Evolutionary conservation across 2,797 vertebrate species (phyloP), one percentile per base, ranked within the genome.

Genomic region (Phrynocephalus vlangalii): DNA sequence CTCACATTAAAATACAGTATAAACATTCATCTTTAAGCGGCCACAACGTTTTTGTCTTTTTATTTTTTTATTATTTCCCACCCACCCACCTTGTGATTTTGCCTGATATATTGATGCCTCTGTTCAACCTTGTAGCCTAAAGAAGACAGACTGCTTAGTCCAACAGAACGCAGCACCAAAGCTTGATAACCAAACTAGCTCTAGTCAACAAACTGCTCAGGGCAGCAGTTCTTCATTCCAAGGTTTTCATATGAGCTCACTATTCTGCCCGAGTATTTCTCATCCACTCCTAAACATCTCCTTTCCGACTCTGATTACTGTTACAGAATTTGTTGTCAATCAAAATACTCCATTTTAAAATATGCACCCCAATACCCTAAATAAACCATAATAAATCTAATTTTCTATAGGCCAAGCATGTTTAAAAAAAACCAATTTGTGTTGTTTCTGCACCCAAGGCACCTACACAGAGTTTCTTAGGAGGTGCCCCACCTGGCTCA

Each of bases 401-500:
- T 0, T 0, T 30, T 38, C 22, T 0, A 82, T 63, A 86, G 28
- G 67, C 76, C 68, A 67, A 56, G 76, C 56, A 8, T 0, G 0
- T 33, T 67, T 6, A 50, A 38, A 0, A 33, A 0, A 33, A 33
- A 33, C 33, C 33, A 0, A 0, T 38, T 82, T 56, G 63, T 2
- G 22, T 67, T 9, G 76, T 72, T 48, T 8, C 88, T 68, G 76
- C 85, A 89, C 56, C 38, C 11, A 38, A 66, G 63, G 13, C 38
- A 66, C 22, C n/a, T 81, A 82, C 78, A 75, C 60, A 52, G 60
- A 80, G 82, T 82, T 67, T 81, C 79, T 70, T 85, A 26, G 0
- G 3, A 92, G 75, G 86, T 86, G 84, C 0, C 28, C 89, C 85
- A 82, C 90, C 86, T 86, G 92, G 91, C 90, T 91, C 20, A 79